These are phyloP conservation scores for Semibalanus balanoides DNA, from an alignment of 1,140 invertebrate genomes.

Conservation along the genomic window DNA sequence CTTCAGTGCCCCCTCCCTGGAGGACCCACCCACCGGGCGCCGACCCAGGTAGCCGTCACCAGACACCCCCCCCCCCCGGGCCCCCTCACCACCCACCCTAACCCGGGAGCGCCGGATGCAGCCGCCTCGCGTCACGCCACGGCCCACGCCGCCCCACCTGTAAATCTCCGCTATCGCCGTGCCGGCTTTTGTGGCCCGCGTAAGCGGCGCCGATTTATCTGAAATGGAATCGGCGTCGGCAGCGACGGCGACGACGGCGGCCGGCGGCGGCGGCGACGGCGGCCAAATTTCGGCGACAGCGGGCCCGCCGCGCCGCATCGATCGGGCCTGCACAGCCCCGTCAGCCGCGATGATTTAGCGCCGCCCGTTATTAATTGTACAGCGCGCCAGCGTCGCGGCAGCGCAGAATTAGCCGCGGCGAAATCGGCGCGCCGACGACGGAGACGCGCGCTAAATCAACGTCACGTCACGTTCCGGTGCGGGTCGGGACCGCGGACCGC, in stretches of 20 bases:
- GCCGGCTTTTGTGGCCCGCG: neutral
- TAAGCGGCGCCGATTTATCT: neutral
- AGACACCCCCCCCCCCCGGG: too few relatives aligned
- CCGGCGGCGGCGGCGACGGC: too few relatives aligned
- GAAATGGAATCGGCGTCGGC: neutral
- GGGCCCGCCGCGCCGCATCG: neutral
- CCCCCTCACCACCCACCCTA: too few relatives aligned
- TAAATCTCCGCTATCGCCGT: neutral
- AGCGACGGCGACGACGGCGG: too few relatives aligned
- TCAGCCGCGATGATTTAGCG: neutral
- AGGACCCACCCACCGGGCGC: too few relatives aligned
- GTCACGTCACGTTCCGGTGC: too few relatives aligned
- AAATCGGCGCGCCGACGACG: too few relatives aligned
- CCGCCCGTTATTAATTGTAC: neutral
- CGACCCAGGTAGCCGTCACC: neutral
- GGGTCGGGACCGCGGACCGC: too few relatives aligned
- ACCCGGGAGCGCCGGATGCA: neutral
- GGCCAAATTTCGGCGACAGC: neutral
- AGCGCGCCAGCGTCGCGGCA: neutral
- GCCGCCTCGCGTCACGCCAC: neutral
- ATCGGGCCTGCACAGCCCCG: neutral
- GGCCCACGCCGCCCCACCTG: neutral
- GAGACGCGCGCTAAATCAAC: neutral
- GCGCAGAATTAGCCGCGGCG: neutral
- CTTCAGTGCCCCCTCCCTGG: too few relatives aligned